These are phyloP conservation scores for Phenganax marumi DNA, from an alignment of 92 coral and sea anemone genomes.

Conservation along the genomic window DNA sequence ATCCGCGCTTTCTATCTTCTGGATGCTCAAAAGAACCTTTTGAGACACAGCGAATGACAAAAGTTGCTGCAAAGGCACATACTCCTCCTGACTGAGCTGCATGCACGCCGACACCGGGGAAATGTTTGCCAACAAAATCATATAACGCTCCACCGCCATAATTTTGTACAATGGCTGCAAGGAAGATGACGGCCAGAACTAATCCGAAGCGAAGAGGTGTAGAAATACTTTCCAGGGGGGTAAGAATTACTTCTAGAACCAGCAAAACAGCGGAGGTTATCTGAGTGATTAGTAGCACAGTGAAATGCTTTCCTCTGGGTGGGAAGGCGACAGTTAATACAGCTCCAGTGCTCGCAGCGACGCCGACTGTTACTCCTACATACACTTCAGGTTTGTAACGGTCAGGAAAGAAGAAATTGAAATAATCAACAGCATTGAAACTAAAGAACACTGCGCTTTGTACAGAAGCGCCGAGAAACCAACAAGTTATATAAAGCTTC, in stretches of 20 bases:
- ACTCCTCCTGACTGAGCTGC: conserved; percentile 93
- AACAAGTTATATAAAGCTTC: conserved; percentile 74
- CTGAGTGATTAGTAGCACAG: conserved; percentile 61
- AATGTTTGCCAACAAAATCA: conserved; percentile 69
- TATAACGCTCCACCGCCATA: conserved; percentile 84
- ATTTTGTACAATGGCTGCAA: conserved; percentile 79
- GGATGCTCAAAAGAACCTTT: conserved; percentile 82
- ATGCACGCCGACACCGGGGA: conserved; percentile 75
- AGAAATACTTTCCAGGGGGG: conserved; percentile 58
- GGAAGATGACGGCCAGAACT: conserved; percentile 62
- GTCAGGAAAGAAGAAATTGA: conserved; percentile 80
- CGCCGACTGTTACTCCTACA: conserved; percentile 72
- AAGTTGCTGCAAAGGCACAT: conserved; percentile 80
- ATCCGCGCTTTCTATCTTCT: conserved; percentile 59
- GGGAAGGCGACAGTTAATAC: conserved; percentile 67
- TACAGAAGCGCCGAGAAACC: conserved; percentile 91
- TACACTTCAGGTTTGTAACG: conserved; percentile 84
- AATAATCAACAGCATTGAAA: conserved; percentile 82
- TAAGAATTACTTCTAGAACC: conserved; percentile 65
- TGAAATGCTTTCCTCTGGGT: conserved; percentile 57
- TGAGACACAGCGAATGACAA: conserved; percentile 79
- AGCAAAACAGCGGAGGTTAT: conserved; percentile 64
- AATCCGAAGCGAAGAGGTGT: conserved; percentile 67
- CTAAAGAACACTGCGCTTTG: conserved; percentile 84
- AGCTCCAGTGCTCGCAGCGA: conserved; percentile 78